These are phyloP conservation scores for Propithecus perrieri DNA, from an alignment of 2,797 vertebrate genomes.

Conservation along the genomic window DNA sequence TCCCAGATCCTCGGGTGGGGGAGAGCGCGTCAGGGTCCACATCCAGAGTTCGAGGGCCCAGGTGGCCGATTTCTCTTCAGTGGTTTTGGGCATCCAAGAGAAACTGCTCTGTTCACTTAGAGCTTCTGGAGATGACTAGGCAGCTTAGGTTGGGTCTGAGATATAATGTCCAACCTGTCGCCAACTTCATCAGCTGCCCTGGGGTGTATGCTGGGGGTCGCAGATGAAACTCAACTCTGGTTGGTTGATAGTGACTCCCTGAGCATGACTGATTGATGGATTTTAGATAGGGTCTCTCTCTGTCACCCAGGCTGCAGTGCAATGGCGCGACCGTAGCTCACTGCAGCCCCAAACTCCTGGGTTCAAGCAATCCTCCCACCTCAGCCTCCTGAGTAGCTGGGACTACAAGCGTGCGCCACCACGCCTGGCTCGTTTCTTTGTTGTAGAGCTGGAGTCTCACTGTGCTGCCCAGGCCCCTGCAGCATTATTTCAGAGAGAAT, in stretches of 20 bases:
- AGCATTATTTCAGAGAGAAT: not conserved
- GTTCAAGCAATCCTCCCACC: no score
- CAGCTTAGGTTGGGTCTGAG: not conserved
- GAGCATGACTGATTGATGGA: not conserved
- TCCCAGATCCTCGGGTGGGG: not conserved
- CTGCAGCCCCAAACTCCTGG: no score
- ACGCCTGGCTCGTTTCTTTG: no score
- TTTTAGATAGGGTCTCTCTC: no score
- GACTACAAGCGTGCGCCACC: no score
- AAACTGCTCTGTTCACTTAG: not conserved
- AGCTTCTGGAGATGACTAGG: not conserved
- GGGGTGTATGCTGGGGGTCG: not conserved
- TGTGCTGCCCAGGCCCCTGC: no score
- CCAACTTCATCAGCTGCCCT: not conserved
- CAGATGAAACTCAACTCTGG: not conserved
- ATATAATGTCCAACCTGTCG: not conserved
- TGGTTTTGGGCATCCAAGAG: not conserved
- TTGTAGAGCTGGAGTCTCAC: no score
- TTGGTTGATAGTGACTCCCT: not conserved
- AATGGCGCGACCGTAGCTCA: no score
- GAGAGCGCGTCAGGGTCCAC: no score
- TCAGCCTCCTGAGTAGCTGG: no score
- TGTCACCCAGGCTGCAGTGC: no score
- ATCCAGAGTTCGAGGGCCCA: not conserved
- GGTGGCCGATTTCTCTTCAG: not conserved